A percentile compares a stretch with the other conserved stretches of the same genome.
Conservation (phyloP, 2,113 vertebrate genomes). For the Verasper variegatus region DNA sequence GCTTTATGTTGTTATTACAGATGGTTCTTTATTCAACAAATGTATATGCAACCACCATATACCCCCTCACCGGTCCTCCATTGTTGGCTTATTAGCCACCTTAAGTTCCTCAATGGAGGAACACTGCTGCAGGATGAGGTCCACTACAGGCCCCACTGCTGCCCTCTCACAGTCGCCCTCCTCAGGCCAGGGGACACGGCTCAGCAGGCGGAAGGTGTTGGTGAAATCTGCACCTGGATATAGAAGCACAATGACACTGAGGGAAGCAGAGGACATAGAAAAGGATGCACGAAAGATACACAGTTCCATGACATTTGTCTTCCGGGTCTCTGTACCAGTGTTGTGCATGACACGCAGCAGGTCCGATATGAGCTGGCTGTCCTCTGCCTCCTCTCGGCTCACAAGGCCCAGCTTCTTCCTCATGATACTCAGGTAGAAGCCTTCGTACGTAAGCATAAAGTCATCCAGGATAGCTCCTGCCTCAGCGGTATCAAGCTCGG, state of each 20-base stretch:
- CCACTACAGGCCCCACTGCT: background rate
- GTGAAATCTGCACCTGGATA: background rate
- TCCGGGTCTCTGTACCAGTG: background rate
- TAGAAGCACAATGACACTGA: background rate
- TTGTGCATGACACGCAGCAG: background rate
- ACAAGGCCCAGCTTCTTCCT: background rate
- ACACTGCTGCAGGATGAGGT: background rate
- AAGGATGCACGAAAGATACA: background rate
- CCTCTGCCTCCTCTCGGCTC: background rate
- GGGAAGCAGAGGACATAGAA: background rate
- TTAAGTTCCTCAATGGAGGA: background rate
- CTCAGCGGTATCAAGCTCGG: background rate
- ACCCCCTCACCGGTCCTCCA: background rate
- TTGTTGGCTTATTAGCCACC: background rate
- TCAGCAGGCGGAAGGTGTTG: background rate
- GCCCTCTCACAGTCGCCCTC: background rate
- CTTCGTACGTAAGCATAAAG: background rate
- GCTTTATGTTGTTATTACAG: background rate
- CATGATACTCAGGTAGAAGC: background rate
- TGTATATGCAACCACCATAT: background rate
- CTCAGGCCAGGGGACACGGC: background rate
- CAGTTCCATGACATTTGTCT: no score
- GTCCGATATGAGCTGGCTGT: background rate
- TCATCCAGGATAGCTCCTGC: background rate
- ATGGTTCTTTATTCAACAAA: background rate